Evolutionary conservation across 2,113 vertebrate species (phyloP).

Genomic region (Oceanites oceanicus): DNA sequence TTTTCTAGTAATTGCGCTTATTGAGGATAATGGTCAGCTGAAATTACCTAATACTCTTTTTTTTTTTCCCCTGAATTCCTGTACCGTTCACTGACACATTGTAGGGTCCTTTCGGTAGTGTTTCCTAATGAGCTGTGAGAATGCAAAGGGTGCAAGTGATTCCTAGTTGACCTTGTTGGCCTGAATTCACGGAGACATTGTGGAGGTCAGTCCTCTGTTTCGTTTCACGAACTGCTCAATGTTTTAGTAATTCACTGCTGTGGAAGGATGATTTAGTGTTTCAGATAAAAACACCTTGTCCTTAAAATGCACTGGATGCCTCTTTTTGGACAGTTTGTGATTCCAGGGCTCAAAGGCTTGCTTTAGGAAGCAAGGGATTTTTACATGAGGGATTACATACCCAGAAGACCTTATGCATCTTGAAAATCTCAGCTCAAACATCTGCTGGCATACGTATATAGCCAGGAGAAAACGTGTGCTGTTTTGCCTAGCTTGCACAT

Average conservation of each 20-base stretch:
- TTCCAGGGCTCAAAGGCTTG: not conserved
- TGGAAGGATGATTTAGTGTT: not conserved
- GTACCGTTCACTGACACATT: not conserved
- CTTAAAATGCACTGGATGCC: constrained; percentile 16
- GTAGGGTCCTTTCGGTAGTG: not conserved
- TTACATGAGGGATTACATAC: not conserved
- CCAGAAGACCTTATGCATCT: not conserved
- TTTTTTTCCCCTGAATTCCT: not conserved
- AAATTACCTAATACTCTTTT: not conserved
- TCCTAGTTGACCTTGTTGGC: not conserved
- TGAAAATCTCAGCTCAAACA: constrained; percentile 44
- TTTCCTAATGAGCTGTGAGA: not conserved
- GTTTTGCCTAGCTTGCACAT: constrained; percentile 5
- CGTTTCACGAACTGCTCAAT: constrained; percentile 34
- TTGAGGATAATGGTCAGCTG: not conserved
- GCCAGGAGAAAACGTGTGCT: constrained; percentile 4
- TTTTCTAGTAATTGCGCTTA: not conserved
- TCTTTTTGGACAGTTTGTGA: not conserved
- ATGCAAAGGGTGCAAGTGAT: not conserved
- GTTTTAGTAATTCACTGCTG: not conserved
- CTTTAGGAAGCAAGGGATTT: constrained; percentile 9
- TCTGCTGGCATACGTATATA: not conserved
- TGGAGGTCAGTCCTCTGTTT: constrained; percentile 45
- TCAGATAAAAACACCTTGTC: constrained; percentile 35
- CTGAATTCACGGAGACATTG: not conserved